Base-by-base conservation (phyloP, 2,888 invertebrate genomes). In the Apomyelois bistriatella region DNA sequence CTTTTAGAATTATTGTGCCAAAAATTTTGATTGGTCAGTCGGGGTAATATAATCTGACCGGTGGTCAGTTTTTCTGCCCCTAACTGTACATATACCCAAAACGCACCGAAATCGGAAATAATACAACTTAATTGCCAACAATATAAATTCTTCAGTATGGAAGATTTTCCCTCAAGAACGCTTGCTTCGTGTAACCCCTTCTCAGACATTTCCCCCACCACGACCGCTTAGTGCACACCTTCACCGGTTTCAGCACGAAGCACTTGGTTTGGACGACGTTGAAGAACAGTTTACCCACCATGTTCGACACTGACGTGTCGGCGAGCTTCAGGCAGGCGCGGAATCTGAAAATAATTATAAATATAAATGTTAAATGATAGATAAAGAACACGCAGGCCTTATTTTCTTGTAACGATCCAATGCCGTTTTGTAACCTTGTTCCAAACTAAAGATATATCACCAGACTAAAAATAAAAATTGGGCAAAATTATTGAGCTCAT, bases 251-350 rank as follows among this genome's bases (percentile, higher is more conserved):
- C 40, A 99, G 87, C 0, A 95, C 93, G 84, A 99, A 98, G 72
- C 99, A 99, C 76, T 97, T 96, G 0, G 97, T 96, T 76, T 97
- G 97, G n/a, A 98, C 95, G 42, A 98, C 92, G 85, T 98, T 97
- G 93, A 99, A 99, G 91, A 97, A 99, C 32, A 98, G 91, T 70
- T 96, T 96, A 2, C 98, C 98, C 52, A 98, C 97, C 84, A 97
- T 92, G 75, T 96, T 96, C 7, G 98, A 96, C 8, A 97, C 95
- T 5, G 95, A 94, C 0, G 96, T 96, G 64, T 94, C 94, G 0
- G 97, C 95, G 85, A 96, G 93, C 80, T 97, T 97, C 61, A 99
- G 90, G 75, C 98, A 99, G 13, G 97, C 94, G 57, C 98, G 94
- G 82, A 98, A 98, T 72, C 98, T 98, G 92, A 58, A 92, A 90